Evolutionary conservation across 2,888 invertebrate genomes (phyloP).

Genomic region (Epistrophe eligans): DNA sequence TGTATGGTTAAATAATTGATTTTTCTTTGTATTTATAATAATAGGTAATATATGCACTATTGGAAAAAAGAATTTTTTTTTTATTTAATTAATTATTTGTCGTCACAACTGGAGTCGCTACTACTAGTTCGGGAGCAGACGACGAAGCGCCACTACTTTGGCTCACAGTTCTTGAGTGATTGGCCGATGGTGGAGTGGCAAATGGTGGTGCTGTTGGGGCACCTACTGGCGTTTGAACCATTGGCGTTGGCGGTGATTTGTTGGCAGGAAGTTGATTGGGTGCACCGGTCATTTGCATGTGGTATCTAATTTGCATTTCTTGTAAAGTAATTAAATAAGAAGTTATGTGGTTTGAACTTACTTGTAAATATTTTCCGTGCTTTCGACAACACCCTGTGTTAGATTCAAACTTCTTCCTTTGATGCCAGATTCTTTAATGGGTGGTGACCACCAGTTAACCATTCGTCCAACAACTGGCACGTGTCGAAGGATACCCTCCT

Average conservation of each 20-base stretch:
- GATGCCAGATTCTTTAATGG: slow-evolving; percentile 90
- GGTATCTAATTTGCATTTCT: slow-evolving; percentile 85
- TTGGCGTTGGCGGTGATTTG: slow-evolving; percentile 88
- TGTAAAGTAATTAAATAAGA: background rate
- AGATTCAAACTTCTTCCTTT: slow-evolving; percentile 93
- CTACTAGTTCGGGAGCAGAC: slow-evolving; percentile 80
- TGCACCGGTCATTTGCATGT: slow-evolving; percentile 90
- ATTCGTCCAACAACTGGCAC: slow-evolving; percentile 97
- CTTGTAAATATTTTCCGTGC: slow-evolving; percentile 91
- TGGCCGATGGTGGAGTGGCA: slow-evolving; percentile 78
- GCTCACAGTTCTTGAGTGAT: slow-evolving; percentile 88
- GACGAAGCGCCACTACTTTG: slow-evolving; percentile 84
- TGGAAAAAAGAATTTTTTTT: slow-evolving; percentile 49
- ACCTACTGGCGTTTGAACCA: slow-evolving; percentile 88
- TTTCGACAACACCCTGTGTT: slow-evolving; percentile 90
- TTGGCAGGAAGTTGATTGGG: slow-evolving; percentile 86
- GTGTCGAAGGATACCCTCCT: slow-evolving; percentile 96
- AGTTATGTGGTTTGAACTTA: slow-evolving; percentile 72
- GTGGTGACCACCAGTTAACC: slow-evolving; percentile 98
- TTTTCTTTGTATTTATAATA: slow-evolving; percentile 52
- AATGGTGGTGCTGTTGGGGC: slow-evolving; percentile 81
- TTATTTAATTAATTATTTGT: slow-evolving; percentile 57
- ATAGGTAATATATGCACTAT: slow-evolving; percentile 65
- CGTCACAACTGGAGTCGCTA: slow-evolving; percentile 74
- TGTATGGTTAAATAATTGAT: slow-evolving; percentile 60